Conservation (phyloP, 2,797 vertebrate genomes). For the Scolopax rusticola region DNA sequence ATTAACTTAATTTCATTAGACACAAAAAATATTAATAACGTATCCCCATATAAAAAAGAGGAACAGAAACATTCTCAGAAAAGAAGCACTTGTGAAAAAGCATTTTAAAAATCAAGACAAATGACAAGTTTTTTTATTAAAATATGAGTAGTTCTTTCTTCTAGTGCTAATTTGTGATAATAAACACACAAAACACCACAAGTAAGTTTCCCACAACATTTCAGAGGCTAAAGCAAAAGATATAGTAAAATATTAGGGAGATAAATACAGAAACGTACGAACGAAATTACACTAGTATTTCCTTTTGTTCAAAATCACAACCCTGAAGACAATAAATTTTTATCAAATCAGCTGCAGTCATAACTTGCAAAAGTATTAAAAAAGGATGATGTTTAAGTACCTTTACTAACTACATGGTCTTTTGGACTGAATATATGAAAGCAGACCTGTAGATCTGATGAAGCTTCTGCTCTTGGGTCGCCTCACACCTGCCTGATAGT, state of each 20-base stretch:
- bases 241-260: background rate
- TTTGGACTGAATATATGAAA: background rate
- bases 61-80: background rate
- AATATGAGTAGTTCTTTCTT: background rate
- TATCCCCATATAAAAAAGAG: background rate
- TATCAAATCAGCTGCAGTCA: background rate
- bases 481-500: background rate
- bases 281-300: background rate
- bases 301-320: background rate
- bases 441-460: background rate
- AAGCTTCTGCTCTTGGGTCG: background rate
- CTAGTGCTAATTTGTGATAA: background rate
- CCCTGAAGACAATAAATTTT: background rate
- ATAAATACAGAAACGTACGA: background rate
- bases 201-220: background rate
- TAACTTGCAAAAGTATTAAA: background rate
- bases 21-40: background rate
- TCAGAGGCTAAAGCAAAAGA: background rate
- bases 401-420: background rate
- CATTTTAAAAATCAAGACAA: background rate
- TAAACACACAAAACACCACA: background rate
- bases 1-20: constrained; percentile 3
- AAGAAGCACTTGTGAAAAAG: background rate
- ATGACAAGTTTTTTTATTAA: background rate
- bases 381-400: background rate